Conservation (phyloP, 1,140 invertebrate genomes). For the Lordiphosa stackelbergi region DNA sequence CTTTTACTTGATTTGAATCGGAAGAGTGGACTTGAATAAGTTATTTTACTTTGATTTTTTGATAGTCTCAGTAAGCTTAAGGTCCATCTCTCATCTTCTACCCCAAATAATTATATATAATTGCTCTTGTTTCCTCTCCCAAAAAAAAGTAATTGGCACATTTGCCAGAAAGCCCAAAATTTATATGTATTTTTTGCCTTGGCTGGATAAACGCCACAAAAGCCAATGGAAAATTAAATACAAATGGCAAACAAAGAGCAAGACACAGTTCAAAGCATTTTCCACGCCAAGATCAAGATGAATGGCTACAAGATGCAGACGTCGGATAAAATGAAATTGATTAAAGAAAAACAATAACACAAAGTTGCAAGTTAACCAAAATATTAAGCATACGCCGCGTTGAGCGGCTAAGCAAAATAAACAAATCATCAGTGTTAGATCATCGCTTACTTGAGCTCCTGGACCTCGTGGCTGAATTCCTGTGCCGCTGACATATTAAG, state of each 20-base stretch:
- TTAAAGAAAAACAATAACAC: conserved; percentile 17
- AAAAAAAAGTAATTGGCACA: conserved; percentile 18
- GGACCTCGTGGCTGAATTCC: conserved; percentile 28
- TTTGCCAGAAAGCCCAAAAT: too few species aligned
- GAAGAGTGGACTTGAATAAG: too few species aligned
- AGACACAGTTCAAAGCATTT: conserved; percentile 19
- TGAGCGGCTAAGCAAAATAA: conserved; percentile 12
- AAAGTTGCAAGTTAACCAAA: conserved; percentile 8
- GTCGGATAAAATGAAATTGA: conserved; percentile 26
- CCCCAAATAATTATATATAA: too few species aligned
- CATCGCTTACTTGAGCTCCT: conserved; percentile 57
- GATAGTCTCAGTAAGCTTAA: too few species aligned
- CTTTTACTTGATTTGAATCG: too few species aligned
- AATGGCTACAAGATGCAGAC: conserved; percentile 34
- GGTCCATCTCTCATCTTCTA: too few species aligned
- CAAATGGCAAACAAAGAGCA: conserved; percentile 2
- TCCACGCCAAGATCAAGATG: conserved; percentile 56
- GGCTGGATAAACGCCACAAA: conserved; percentile 24
- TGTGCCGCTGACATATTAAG: conserved; percentile 32
- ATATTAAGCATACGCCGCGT: conserved; percentile 33
- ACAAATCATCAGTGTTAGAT: conserved; percentile 33
- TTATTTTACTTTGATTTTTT: too few species aligned
- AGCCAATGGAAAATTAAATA: conserved; percentile 11
- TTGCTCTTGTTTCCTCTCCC: too few species aligned
- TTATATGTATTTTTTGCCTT: conserved; percentile 1